These are phyloP conservation scores for Oryzias celebensis DNA, from an alignment of 2,113 vertebrate genomes.

Conservation along the genomic window DNA sequence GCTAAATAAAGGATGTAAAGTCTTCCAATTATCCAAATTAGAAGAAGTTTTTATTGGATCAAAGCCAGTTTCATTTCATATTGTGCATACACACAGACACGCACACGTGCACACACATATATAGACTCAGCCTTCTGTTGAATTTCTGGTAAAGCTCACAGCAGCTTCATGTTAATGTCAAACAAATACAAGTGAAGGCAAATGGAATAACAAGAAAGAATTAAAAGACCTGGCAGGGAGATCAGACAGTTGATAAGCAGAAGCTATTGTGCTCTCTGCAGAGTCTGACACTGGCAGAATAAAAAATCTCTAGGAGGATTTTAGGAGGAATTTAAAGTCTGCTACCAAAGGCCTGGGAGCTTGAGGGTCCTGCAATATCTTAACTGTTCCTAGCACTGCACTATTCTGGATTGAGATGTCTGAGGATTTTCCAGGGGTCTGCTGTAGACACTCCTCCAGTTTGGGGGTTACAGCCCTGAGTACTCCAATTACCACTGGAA, in stretches of 20 bases:
- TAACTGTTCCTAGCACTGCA: no score
- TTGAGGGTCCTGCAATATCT: no score
- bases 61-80: conserved; percentile 52
- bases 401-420: no score
- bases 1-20: conserved; percentile 48
- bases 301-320: conserved; percentile 13
- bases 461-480: no score
- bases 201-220: conserved; percentile 36
- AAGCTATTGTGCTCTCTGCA: conserved; percentile 60
- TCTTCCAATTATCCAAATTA: conserved; percentile 69
- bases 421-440: no score
- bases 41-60: conserved; percentile 73
- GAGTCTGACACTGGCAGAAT: conserved; percentile 50
- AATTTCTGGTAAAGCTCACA: conserved; percentile 50
- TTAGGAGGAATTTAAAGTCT: no score
- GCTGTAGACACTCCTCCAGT: no score
- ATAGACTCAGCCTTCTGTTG: conserved; percentile 30
- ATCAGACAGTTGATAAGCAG: conserved; percentile 65
- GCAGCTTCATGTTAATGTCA: conserved; percentile 72
- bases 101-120: conserved; percentile 18
- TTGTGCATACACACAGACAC: not conserved
- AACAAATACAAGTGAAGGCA: conserved; percentile 46
- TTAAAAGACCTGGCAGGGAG: conserved; percentile 45
- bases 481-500: no score
- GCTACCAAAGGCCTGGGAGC: no score